phyloP scores from a whole-genome alignment of 1,140 invertebrate genomes.

The Drosophila novamexicana region DNA sequence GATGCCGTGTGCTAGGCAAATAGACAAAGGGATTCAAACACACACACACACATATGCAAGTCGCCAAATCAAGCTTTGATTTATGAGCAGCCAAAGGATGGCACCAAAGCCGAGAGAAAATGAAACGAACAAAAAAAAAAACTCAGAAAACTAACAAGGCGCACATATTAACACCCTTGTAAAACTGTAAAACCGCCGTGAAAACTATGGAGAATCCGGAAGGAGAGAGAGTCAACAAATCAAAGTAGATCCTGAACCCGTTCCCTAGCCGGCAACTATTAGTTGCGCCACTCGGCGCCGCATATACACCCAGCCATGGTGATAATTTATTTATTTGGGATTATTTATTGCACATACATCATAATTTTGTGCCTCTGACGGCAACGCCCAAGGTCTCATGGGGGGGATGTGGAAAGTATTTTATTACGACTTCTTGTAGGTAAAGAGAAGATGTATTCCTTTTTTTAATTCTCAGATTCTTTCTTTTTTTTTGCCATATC shows the following conservation, averaged over 20 bases:
- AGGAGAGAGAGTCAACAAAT: slow-evolving; percentile 63
- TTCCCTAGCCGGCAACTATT: slow-evolving; percentile 64
- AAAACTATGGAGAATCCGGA: slow-evolving; percentile 28
- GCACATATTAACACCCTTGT: slow-evolving; percentile 76
- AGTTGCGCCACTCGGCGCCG: slow-evolving; percentile 66
- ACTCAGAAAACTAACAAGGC: slow-evolving; percentile 70
- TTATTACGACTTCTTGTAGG: slow-evolving; percentile 39
- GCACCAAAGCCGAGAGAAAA: slow-evolving; percentile 29
- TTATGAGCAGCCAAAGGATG: slow-evolving; percentile 72
- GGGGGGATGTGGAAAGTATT: slow-evolving; percentile 38
- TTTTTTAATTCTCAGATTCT: slow-evolving; percentile 6
- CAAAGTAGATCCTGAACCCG: slow-evolving; percentile 41
- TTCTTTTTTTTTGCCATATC: slow-evolving; percentile 17
- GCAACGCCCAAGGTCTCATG: slow-evolving; percentile 29
- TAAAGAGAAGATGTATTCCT: slow-evolving; percentile 44
- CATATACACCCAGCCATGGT: slow-evolving; percentile 32
- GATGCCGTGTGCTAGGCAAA: slow-evolving; percentile 74
- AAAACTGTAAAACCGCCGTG: slow-evolving; percentile 79
- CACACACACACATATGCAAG: slow-evolving; percentile 54
- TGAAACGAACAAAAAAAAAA: slow-evolving; percentile 30
- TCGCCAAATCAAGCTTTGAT: slow-evolving; percentile 80
- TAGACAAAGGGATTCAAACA: slow-evolving; percentile 65
- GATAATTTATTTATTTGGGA: slow-evolving; percentile 84
- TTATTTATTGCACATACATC: slow-evolving; percentile 83
- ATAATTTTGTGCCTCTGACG: slow-evolving; percentile 74